phyloP scores from a whole-genome alignment of 2,888 invertebrate species.

The Tethea ocularis region DNA sequence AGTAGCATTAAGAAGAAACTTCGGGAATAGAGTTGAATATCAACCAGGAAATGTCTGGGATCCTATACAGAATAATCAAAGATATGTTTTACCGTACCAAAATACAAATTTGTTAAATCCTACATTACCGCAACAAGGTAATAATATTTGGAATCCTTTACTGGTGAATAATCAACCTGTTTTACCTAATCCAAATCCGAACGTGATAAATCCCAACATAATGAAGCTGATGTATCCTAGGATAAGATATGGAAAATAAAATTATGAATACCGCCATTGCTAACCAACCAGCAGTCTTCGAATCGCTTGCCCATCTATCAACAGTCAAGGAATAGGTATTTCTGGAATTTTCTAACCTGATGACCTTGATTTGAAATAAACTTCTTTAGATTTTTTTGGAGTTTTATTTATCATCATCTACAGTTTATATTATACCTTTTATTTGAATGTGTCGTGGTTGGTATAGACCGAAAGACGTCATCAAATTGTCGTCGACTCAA shows the following conservation, averaged over 20 bases:
- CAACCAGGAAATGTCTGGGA: not conserved
- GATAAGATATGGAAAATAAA: no score
- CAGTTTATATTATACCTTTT: no score
- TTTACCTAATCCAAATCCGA: not conserved
- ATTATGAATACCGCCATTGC: not conserved
- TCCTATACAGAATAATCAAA: not conserved
- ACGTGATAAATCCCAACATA: no score
- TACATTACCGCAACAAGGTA: not conserved
- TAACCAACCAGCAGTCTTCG: not conserved
- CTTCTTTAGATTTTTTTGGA: not conserved
- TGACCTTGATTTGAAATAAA: slow-evolving; percentile 11
- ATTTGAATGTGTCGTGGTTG: no score
- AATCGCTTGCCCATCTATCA: not conserved
- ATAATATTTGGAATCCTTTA: not conserved
- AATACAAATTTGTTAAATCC: not conserved
- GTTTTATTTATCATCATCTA: not conserved
- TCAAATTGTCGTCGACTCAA: no score
- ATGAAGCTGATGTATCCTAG: not conserved
- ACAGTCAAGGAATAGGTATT: not conserved
- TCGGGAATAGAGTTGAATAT: not conserved
- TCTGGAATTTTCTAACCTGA: not conserved
- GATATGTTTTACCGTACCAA: not conserved
- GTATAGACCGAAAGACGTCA: no score
- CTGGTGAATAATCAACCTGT: not conserved
- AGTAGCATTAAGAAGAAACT: not conserved